Evolutionary conservation across 2,797 vertebrate species (phyloP).

Genomic region (Halcyon chelicuti): DNA sequence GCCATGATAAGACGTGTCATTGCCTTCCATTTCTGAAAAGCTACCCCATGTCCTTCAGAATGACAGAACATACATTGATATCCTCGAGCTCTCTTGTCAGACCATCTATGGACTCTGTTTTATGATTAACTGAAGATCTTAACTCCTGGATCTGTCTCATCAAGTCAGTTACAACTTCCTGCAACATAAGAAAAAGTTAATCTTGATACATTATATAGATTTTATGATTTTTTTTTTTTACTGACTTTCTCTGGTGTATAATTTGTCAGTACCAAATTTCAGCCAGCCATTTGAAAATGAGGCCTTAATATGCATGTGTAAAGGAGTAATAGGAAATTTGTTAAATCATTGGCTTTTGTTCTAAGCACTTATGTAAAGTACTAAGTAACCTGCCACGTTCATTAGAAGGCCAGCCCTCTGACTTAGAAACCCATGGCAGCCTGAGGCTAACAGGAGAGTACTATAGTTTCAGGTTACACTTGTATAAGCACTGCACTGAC

Average conservation of each 20-base stretch:
- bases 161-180: constrained; percentile 90
- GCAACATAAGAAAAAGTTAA: constrained; percentile 39
- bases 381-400: background rate
- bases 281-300: background rate
- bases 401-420: background rate
- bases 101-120: constrained; percentile 83
- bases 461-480: background rate
- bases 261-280: background rate
- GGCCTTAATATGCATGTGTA: background rate
- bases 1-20: background rate
- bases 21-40: background rate
- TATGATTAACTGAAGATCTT: constrained; percentile 84
- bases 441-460: accelerated
- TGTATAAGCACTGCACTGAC: background rate
- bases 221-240: background rate
- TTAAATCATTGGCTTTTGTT: background rate
- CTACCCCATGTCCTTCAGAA: background rate
- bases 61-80: constrained; percentile 83
- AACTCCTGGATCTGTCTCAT: constrained; percentile 91
- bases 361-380: background rate
- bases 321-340: background rate
- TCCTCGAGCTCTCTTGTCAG: constrained; percentile 88
- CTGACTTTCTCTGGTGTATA: background rate
- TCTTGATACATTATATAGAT: background rate
- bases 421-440: too few species aligned